Evolutionary conservation across 1,140 invertebrate species (phyloP), one percentile per base, ranked within the genome.

Genomic region (Episyrphus balteatus): DNA sequence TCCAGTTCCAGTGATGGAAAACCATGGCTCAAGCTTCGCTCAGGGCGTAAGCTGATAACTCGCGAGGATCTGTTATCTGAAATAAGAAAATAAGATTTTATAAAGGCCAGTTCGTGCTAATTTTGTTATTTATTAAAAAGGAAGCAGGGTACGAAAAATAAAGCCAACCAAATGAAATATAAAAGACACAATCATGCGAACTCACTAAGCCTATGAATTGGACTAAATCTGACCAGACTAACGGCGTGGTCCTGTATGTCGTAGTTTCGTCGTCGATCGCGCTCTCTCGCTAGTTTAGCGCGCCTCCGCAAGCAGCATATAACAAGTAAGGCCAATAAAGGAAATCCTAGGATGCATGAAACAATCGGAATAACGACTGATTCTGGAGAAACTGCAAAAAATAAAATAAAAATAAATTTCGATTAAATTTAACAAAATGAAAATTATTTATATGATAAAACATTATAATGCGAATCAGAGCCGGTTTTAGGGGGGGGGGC

Each of bases 331-430:
- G 86, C 88, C 55, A 91, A 65, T 15, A 91, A 70, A 14, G 88
- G 88, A 59, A 92, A 92, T 39, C 86, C 87, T 54, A 92, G 77
- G 61, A 92, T 91, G 62, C 86, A 89, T 11, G 87, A 89, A 11
- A 92, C 81, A 51, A 92, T 92, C 9, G 88, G 88, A 32, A 92
- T 81, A 11, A 91, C 86, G 53, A 92, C 84, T 44, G 84, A 86
- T 66, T 91, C 86, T 30, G 88, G 86, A 44, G 86, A 83, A 47
- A 92, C 88, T 91, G 79, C 32, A 81, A 81, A 55, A 3, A 42
- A 14, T 42, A 33, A 9, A 44, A 34, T 40, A 9, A 47, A 18
- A 5, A 26, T 26, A 26, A 26, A 26, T 26, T 3, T 26, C n/a
- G n/a, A n/a, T n/a, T n/a, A n/a, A n/a, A n/a, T n/a, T n/a, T n/a